phyloP scores from a whole-genome alignment of 2,797 vertebrate species.

The Notoglanidium macrostoma region DNA sequence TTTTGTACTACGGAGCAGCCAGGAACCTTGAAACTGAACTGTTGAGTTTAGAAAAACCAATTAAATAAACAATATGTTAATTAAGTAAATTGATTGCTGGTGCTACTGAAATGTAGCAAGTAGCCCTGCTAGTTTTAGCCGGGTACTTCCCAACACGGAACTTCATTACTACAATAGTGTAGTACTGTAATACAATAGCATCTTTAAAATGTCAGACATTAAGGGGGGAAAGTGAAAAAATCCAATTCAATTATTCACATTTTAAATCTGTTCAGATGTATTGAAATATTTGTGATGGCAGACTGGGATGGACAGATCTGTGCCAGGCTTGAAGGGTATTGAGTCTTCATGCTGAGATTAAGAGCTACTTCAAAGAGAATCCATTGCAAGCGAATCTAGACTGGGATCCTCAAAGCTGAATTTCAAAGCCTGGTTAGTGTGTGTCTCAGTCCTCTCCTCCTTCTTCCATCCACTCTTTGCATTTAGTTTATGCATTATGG shows the following conservation, averaged over 20 bases:
- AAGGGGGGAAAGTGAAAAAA: not conserved
- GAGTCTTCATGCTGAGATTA: conserved; percentile 46
- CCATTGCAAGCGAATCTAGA: conserved; percentile 60
- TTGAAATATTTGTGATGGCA: conserved; percentile 18
- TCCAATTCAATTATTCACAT: not conserved
- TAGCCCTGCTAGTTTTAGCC: not conserved
- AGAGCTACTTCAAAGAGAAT: conserved; percentile 55
- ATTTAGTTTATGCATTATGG: not conserved
- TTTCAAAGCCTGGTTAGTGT: conserved; percentile 47
- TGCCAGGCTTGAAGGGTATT: not conserved
- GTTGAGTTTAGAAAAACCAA: not conserved
- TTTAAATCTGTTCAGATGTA: not conserved
- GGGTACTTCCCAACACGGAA: not conserved
- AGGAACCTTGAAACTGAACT: not conserved
- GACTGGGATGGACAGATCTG: conserved; percentile 19
- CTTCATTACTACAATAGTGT: not conserved
- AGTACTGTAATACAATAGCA: not conserved
- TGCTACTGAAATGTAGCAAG: not conserved
- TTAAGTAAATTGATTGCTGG: not conserved
- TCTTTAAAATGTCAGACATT: not conserved
- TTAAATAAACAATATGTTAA: not conserved
- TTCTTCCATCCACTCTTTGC: not conserved
- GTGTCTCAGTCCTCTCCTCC: conserved; percentile 14
- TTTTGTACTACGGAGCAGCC: not conserved
- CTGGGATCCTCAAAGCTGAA: conserved; percentile 52